phyloP scores from a whole-genome alignment of 2,113 vertebrate genomes.

The Stigmatopora argus region DNA sequence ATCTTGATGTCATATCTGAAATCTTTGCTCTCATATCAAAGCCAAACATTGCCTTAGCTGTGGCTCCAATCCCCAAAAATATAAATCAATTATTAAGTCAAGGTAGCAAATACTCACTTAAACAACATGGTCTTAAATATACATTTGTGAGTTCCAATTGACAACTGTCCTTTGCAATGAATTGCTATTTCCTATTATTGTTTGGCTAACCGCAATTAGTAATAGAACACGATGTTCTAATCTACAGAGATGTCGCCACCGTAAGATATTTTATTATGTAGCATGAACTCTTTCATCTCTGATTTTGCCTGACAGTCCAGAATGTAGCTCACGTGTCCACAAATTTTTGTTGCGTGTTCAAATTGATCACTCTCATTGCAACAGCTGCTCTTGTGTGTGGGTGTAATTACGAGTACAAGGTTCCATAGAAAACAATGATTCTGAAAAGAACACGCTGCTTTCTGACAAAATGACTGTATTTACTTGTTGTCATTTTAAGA shows the following conservation, averaged over 20 bases:
- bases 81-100: no score
- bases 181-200: background rate
- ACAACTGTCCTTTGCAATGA: background rate
- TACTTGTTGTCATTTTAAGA: background rate
- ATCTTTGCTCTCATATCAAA: background rate
- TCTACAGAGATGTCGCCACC: no score
- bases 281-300: no score
- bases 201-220: no score
- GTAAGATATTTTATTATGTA: no score
- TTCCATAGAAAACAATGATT: background rate
- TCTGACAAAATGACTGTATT: background rate
- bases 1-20: background rate
- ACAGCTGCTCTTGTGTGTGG: background rate
- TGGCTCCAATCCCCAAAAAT: no score
- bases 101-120: no score
- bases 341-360: background rate
- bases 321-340: no score
- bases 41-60: no score
- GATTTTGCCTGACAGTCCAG: no score
- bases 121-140: background rate
- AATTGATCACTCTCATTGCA: background rate
- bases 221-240: no score
- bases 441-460: background rate
- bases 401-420: background rate
- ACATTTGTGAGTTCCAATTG: background rate